Percentiles rank a stretch among this genome's conserved stretches.
Evolutionary conservation across 2,888 invertebrate species (phyloP).

Genomic region (Halictus quadricinctus): DNA sequence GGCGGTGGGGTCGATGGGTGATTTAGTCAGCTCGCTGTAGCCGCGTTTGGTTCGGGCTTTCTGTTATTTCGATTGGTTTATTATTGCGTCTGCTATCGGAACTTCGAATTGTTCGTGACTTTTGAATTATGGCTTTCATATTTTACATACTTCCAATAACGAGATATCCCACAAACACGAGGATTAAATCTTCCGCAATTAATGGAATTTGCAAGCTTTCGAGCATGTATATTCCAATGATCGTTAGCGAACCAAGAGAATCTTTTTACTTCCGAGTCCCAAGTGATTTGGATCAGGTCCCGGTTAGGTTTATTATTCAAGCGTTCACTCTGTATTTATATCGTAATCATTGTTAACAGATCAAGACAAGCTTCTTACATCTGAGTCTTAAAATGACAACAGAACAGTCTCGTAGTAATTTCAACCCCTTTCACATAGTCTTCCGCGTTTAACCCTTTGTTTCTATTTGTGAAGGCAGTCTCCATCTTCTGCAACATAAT

Average conservation of each 20-base stretch:
- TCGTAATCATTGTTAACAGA: too few species aligned
- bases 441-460: too few species aligned
- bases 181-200: background rate
- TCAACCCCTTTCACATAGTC: too few species aligned
- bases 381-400: too few species aligned
- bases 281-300: background rate
- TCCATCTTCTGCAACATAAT: too few species aligned
- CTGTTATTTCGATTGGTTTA: background rate
- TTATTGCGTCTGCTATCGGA: background rate
- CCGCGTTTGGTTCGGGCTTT: background rate
- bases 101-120: background rate
- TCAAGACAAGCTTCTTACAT: too few species aligned
- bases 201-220: background rate
- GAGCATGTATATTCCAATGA: background rate
- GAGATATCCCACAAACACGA: background rate
- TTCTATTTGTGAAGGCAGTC: too few species aligned
- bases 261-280: background rate
- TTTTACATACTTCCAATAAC: background rate
- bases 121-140: background rate
- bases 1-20: slow-evolving; percentile 19
- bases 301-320: background rate
- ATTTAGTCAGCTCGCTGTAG: slow-evolving; percentile 27
- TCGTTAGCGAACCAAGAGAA: background rate
- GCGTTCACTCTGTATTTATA: too few species aligned
- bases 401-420: too few species aligned